Evolutionary conservation across 30 jellyfish, hydroid and myxozoan genomes (phyloP).

Genomic region (Chrysaora quinquecirrha): DNA sequence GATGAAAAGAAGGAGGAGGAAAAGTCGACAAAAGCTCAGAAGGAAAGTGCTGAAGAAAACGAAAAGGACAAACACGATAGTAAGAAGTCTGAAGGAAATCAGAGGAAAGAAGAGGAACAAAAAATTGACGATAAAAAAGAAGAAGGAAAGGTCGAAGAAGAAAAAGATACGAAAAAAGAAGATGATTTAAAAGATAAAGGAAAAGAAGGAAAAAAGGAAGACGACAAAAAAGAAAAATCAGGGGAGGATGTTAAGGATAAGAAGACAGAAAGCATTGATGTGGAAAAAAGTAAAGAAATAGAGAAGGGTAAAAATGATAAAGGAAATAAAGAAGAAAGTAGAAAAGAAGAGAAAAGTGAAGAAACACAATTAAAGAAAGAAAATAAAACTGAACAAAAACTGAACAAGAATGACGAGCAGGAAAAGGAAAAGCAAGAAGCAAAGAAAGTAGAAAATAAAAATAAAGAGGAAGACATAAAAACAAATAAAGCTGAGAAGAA

Average conservation of each 20-base stretch:
- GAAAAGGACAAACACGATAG: neutral
- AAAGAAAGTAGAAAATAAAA: neutral
- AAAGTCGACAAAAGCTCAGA: neutral
- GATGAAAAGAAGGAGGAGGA: neutral
- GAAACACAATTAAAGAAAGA: neutral
- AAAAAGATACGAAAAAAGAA: neutral
- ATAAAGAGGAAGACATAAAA: neutral
- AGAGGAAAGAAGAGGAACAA: too few species aligned
- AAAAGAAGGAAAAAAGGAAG: neutral
- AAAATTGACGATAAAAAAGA: neutral
- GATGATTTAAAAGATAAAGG: neutral
- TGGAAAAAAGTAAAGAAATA: neutral
- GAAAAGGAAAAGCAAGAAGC: slow-evolving; percentile 6
- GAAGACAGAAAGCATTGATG: neutral
- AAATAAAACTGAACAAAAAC: neutral
- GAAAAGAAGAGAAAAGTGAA: slow-evolving; percentile 3
- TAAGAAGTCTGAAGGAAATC: too few species aligned
- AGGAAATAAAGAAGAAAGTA: neutral
- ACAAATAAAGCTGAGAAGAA: neutral
- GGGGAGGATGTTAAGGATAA: slow-evolving; percentile 3
- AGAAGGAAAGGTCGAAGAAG: neutral
- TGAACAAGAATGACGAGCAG: neutral
- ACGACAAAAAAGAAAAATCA: neutral
- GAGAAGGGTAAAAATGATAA: slow-evolving; percentile 1
- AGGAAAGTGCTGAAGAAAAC: neutral